phyloP scores from a whole-genome alignment of 2,888 invertebrate genomes.

The Drosophila koepferae region DNA sequence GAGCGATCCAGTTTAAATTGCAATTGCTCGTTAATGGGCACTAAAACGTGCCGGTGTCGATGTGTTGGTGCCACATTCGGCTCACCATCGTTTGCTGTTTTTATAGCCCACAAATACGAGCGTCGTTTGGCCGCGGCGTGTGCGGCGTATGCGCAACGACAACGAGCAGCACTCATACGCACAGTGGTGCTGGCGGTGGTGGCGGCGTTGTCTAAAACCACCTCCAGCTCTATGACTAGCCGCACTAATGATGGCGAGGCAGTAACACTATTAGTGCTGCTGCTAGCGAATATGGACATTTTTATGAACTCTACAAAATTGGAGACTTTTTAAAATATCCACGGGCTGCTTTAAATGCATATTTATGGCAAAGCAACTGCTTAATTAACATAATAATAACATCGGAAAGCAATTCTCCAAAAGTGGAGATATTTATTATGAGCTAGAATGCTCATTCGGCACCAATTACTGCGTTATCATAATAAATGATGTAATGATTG shows the following conservation, averaged over 20 bases:
- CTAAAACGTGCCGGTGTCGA: slow-evolving; percentile 82
- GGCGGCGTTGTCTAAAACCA: slow-evolving; percentile 6
- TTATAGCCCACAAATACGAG: slow-evolving; percentile 61
- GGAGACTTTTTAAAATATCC: slow-evolving; percentile 43
- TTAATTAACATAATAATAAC: slow-evolving; percentile 27
- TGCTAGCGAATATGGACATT: slow-evolving; percentile 35
- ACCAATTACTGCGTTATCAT: neutral
- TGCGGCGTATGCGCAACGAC: slow-evolving; percentile 72
- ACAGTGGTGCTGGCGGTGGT: slow-evolving; percentile 50
- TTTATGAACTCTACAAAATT: slow-evolving; percentile 59
- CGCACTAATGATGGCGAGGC: slow-evolving; percentile 46
- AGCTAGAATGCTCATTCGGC: neutral
- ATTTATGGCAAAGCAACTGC: neutral
- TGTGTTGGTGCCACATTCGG: slow-evolving; percentile 48
- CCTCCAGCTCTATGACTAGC: neutral
- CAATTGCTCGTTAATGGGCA: slow-evolving; percentile 84
- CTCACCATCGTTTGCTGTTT: slow-evolving; percentile 24
- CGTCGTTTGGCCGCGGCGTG: slow-evolving; percentile 55
- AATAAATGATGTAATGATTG: neutral
- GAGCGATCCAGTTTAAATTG: slow-evolving; percentile 85
- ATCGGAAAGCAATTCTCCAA: neutral
- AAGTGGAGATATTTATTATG: slow-evolving; percentile 17
- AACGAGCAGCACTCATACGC: slow-evolving; percentile 66
- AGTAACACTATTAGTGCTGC: slow-evolving; percentile 40
- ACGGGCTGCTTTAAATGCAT: slow-evolving; percentile 4